Percentiles rank a stretch among this genome's conserved stretches.
Conservation (phyloP, 2,797 vertebrate genomes). For the Argya squamiceps region DNA sequence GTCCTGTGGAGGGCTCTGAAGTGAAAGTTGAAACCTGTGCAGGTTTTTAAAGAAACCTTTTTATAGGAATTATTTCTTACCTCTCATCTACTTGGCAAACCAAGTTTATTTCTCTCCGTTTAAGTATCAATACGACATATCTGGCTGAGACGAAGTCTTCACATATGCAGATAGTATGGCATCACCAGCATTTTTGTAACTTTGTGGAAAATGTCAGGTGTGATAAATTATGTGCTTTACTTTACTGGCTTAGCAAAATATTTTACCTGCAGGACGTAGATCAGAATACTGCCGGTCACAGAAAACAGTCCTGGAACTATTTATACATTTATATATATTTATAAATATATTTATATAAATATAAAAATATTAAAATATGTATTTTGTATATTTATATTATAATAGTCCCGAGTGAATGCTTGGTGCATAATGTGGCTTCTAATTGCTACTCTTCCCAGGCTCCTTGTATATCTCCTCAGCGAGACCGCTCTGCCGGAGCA, state of each 20-base stretch:
- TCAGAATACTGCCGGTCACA: background rate
- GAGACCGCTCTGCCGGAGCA: fast-evolving
- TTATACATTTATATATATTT: too few relatives aligned
- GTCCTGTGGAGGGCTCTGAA: background rate
- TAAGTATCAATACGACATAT: background rate
- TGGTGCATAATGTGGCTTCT: fast-evolving
- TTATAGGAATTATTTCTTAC: background rate
- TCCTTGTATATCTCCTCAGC: fast-evolving
- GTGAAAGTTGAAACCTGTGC: background rate
- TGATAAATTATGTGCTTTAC: background rate
- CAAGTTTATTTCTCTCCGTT: background rate
- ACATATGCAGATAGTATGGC: fast-evolving
- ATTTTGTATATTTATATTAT: too few relatives aligned
- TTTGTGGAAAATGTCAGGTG: background rate
- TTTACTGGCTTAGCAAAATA: background rate
- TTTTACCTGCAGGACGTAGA: background rate
- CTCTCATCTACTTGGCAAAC: background rate
- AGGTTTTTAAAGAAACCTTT: background rate
- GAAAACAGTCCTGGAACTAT: background rate
- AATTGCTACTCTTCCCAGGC: background rate
- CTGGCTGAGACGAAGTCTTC: background rate
- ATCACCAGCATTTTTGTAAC: background rate
- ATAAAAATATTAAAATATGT: too few relatives aligned
- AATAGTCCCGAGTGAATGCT: too few relatives aligned
- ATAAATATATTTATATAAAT: too few relatives aligned